These are phyloP conservation scores for Pempheris klunzingeri DNA, from an alignment of 2,797 vertebrate species.

Conservation along the genomic window DNA sequence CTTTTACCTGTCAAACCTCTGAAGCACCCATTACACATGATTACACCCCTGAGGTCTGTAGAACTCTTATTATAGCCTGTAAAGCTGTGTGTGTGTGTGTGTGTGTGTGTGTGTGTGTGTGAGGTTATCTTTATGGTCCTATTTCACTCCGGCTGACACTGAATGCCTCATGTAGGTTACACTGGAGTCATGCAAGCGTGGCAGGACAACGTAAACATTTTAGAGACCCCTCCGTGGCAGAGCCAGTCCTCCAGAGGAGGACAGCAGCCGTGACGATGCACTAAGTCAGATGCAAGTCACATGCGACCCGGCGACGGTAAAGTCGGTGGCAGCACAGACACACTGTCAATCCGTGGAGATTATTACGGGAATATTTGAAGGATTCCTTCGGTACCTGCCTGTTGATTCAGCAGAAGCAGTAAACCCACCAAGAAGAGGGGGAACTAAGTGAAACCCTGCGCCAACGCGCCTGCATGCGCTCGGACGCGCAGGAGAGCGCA, in stretches of 20 bases:
- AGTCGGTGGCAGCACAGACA: neutral
- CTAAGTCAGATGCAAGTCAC: neutral
- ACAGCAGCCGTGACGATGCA: neutral
- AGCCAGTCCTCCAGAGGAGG: no score
- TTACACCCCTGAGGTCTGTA: neutral
- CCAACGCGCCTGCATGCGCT: no score
- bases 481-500: no score
- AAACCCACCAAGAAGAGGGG: neutral
- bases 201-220: neutral
- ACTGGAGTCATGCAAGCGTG: neutral
- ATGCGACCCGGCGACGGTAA: conserved; percentile 15
- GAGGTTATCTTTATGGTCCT: conserved; percentile 18
- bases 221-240: neutral
- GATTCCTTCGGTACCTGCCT: conserved; percentile 52
- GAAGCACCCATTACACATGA: conserved; percentile 11
- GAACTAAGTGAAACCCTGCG: no score
- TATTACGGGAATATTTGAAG: neutral
- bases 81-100: neutral
- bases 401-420: conserved; percentile 70
- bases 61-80: neutral
- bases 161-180: neutral
- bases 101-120: neutral
- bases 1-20: conserved; percentile 47
- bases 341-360: neutral
- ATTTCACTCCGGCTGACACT: conserved; percentile 22